Percentiles rank a stretch among this genome's conserved stretches.
Evolutionary conservation across 1,140 invertebrate species (phyloP).

Genomic region (Brevipalpus yothersi): DNA sequence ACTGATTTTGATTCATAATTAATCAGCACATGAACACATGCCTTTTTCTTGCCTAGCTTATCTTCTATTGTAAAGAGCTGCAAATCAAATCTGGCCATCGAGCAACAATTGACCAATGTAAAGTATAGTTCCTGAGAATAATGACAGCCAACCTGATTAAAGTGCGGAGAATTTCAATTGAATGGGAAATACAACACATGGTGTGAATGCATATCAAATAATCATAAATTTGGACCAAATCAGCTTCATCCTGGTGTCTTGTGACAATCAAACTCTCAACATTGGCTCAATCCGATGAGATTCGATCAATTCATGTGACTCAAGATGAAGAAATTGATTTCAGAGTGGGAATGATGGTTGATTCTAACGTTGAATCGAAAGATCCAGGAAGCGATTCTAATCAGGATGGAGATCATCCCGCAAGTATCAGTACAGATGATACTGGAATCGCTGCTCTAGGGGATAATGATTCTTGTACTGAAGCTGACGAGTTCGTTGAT

Average conservation of each 20-base stretch:
- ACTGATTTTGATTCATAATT: too few species aligned
- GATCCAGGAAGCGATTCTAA: conserved; percentile 2
- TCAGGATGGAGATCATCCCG: conserved; percentile 10
- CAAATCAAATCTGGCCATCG: conserved; percentile 50
- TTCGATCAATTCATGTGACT: conserved; percentile 39
- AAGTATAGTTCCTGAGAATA: conserved; percentile 68
- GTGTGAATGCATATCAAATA: conserved; percentile 54
- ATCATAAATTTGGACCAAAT: conserved; percentile 57
- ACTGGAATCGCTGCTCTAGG: too few species aligned
- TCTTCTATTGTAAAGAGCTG: conserved; percentile 61
- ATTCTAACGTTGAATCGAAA: conserved; percentile 24
- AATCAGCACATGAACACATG: too few species aligned
- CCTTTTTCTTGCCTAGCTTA: too few species aligned
- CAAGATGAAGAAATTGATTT: conserved; percentile 33
- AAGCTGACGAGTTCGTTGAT: too few species aligned
- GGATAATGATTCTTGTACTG: too few species aligned
- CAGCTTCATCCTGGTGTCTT: conserved; percentile 43
- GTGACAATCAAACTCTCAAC: conserved; percentile 44
- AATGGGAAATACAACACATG: conserved; percentile 36
- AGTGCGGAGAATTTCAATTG: conserved; percentile 64
- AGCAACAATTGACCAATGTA: conserved; percentile 40
- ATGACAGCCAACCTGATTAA: conserved; percentile 59
- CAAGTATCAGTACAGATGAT: too few species aligned
- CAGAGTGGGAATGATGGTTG: conserved; percentile 18
- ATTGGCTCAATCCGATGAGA: conserved; percentile 50